Conservation (phyloP, 2,888 invertebrate species). For the Meteorus colon region DNA sequence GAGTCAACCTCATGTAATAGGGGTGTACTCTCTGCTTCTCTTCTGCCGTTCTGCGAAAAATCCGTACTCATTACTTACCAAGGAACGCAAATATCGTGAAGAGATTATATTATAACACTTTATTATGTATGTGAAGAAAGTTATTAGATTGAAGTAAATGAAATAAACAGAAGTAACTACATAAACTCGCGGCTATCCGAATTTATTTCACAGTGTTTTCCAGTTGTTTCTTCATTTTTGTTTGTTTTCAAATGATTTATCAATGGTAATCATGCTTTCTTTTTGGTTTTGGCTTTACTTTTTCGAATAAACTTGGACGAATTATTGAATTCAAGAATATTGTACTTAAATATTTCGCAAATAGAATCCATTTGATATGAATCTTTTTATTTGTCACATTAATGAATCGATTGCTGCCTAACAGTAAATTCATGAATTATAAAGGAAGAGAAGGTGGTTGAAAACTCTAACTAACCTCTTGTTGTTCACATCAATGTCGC, state of each 20-base stretch:
- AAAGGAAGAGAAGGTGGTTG: too few relatives aligned
- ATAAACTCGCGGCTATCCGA: not conserved
- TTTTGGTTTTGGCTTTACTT: constrained; percentile 17
- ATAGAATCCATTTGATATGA: not conserved
- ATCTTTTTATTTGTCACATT: constrained; percentile 16
- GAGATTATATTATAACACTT: constrained; percentile 52
- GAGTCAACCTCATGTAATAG: too few relatives aligned
- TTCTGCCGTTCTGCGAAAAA: not conserved
- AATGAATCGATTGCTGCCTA: constrained; percentile 5
- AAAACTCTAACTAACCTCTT: too few relatives aligned
- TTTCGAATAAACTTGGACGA: constrained; percentile 43
- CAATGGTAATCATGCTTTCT: constrained; percentile 13
- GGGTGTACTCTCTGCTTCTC: too few relatives aligned
- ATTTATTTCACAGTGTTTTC: not conserved
- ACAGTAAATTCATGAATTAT: not conserved
- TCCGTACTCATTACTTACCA: constrained; percentile 66
- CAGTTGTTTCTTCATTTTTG: constrained; percentile 17
- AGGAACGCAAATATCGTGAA: constrained; percentile 64
- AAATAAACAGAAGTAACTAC: constrained; percentile 3
- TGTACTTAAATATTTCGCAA: constrained; percentile 49
- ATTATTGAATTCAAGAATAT: constrained; percentile 44
- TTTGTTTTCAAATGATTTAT: constrained; percentile 31
- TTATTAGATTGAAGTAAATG: constrained; percentile 48
- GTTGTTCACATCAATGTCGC: too few relatives aligned
- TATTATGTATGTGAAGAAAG: constrained; percentile 63